A percentile compares a stretch with the other conserved stretches of the same genome.
Conservation (phyloP, 64 coral and sea anemone genomes). For the Porites lutea region DNA sequence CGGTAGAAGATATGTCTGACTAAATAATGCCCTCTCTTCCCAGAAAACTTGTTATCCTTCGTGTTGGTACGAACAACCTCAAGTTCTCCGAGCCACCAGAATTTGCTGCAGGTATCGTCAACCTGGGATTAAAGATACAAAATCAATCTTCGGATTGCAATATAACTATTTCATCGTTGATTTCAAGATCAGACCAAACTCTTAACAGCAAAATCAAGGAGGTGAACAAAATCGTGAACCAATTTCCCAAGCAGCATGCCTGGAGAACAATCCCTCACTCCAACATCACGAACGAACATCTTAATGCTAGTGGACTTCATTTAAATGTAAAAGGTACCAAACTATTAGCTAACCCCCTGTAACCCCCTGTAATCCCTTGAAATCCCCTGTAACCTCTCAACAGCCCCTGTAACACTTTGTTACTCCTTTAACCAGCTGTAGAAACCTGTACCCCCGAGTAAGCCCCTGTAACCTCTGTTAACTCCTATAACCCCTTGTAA, state of each 20-base stretch:
- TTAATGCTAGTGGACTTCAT: background rate
- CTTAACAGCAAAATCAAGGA: too few species aligned
- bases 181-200: too few species aligned
- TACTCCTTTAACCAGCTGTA: too few species aligned
- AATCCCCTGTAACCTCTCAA: too few species aligned
- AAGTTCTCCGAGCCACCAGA: conserved; percentile 59
- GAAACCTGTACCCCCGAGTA: too few species aligned
- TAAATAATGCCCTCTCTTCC: conserved; percentile 39
- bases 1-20: background rate
- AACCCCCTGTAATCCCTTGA: too few species aligned
- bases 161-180: conserved; percentile 32
- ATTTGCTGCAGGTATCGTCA: conserved; percentile 34
- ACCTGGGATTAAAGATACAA: too few species aligned
- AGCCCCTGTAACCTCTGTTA: too few species aligned
- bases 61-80: background rate
- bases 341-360: conserved; percentile 35
- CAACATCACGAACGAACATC: conserved; percentile 20
- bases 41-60: conserved; percentile 68
- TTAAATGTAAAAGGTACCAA: conserved; percentile 67
- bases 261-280: conserved; percentile 50
- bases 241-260: background rate
- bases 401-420: too few species aligned
- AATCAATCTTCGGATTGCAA: conserved; percentile 7
- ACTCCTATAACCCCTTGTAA: too few species aligned
- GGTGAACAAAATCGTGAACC: conserved; percentile 59